Percentiles rank a stretch among this genome's conserved stretches.
Conservation (phyloP, 1,140 invertebrate species). For the Helicoverpa zea region DNA sequence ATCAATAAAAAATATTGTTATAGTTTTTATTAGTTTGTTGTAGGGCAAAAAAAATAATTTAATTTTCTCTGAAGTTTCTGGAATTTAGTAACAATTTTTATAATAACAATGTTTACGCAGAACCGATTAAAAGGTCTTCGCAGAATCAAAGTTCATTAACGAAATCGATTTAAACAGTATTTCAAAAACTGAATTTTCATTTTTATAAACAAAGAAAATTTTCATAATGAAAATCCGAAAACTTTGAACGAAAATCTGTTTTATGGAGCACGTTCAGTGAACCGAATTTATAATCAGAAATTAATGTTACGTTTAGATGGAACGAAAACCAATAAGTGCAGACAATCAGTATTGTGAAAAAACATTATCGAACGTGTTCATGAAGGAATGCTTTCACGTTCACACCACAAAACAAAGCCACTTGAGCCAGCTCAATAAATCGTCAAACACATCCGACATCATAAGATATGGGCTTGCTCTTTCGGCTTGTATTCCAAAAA, state of each 20-base stretch:
- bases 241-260: too few relatives aligned
- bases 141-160: background rate
- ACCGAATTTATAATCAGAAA: too few relatives aligned
- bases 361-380: too few relatives aligned
- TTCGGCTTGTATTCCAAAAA: constrained; percentile 29
- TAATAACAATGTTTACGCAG: background rate
- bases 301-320: too few relatives aligned
- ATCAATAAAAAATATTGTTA: background rate
- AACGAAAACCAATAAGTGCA: too few relatives aligned
- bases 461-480: constrained; percentile 26
- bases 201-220: too few relatives aligned
- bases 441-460: constrained; percentile 34
- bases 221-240: too few relatives aligned
- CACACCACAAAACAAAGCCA: constrained; percentile 7
- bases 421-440: constrained; percentile 33
- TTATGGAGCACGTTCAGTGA: too few relatives aligned
- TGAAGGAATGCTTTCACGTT: background rate
- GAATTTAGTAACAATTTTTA: background rate
- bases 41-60: background rate
- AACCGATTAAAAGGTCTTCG: background rate
- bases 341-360: too few relatives aligned
- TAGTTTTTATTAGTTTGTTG: too few relatives aligned
- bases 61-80: background rate
- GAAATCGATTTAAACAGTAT: background rate
- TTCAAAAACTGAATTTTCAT: background rate